phyloP scores from a whole-genome alignment of 2,113 vertebrate genomes.

The Tympanuchus pallidicinctus region DNA sequence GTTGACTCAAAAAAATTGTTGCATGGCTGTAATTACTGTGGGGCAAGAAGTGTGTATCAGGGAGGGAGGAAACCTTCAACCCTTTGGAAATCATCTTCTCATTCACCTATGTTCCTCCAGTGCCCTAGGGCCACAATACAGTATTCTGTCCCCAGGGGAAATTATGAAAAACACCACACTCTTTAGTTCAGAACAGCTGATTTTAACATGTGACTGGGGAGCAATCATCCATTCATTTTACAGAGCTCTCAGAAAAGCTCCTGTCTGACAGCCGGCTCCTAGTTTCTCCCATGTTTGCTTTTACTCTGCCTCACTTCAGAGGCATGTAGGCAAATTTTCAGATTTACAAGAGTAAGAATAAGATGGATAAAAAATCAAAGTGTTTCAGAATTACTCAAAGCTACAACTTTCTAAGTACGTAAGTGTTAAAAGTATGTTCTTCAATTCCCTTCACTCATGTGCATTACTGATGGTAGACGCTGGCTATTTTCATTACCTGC shows the following conservation, averaged over 20 bases:
- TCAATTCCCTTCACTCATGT: not conserved
- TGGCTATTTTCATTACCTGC: not conserved
- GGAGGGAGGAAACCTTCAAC: not conserved
- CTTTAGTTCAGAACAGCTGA: not conserved
- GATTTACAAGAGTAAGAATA: not conserved
- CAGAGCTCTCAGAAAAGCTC: not conserved
- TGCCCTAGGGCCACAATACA: not conserved
- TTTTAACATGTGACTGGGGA: not conserved
- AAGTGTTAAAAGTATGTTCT: not conserved
- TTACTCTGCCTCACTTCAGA: not conserved
- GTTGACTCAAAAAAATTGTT: not conserved
- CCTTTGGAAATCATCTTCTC: not conserved
- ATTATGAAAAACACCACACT: accelerated
- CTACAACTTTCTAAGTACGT: not conserved
- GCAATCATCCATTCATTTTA: not conserved
- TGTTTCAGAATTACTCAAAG: not conserved
- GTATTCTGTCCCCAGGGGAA: not conserved
- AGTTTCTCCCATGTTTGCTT: not conserved
- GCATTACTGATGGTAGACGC: not conserved
- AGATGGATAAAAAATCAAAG: not conserved
- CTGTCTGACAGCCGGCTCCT: accelerated
- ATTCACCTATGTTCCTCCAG: not conserved
- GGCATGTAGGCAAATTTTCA: not conserved
- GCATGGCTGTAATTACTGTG: not conserved
- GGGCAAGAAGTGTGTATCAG: not conserved